Evolutionary conservation across 1,140 invertebrate genomes (phyloP).

Genomic region (Doryteuthis pealeii): DNA sequence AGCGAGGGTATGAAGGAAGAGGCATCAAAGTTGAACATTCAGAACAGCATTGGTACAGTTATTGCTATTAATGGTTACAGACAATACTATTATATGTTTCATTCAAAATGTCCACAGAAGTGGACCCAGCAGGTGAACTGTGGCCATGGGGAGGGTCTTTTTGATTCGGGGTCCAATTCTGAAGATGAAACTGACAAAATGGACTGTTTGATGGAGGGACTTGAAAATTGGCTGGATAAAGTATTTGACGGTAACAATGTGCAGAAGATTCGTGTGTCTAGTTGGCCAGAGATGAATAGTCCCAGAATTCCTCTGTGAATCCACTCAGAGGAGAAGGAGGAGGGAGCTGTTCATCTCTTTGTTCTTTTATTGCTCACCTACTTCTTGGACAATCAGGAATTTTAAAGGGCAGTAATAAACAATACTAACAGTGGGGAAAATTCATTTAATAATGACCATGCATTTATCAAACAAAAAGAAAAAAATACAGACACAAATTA

Average conservation of each 20-base stretch:
- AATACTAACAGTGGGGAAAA: too few species aligned
- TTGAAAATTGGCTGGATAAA: conserved; percentile 95
- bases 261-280: conserved; percentile 90
- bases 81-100: conserved; percentile 98
- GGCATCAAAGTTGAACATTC: conserved; percentile 84
- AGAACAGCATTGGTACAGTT: conserved; percentile 96
- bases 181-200: conserved; percentile 17
- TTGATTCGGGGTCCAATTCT: neutral
- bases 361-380: too few species aligned
- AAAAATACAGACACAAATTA: too few species aligned
- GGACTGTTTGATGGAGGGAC: conserved; percentile 85
- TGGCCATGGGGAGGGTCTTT: neutral
- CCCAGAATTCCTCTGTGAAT: neutral
- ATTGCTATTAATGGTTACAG: conserved; percentile 92
- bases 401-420: too few species aligned
- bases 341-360: too few species aligned
- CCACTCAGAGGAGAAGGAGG: too few species aligned
- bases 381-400: too few species aligned
- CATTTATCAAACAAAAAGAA: too few species aligned
- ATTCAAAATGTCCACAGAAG: conserved; percentile 71
- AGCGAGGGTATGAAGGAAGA: conserved; percentile 67
- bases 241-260: conserved; percentile 95
- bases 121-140: conserved; percentile 20
- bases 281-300: conserved; percentile 76
- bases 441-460: too few species aligned